Conservation (phyloP, 2,888 invertebrate genomes). For the Odontocerum albicorne region DNA sequence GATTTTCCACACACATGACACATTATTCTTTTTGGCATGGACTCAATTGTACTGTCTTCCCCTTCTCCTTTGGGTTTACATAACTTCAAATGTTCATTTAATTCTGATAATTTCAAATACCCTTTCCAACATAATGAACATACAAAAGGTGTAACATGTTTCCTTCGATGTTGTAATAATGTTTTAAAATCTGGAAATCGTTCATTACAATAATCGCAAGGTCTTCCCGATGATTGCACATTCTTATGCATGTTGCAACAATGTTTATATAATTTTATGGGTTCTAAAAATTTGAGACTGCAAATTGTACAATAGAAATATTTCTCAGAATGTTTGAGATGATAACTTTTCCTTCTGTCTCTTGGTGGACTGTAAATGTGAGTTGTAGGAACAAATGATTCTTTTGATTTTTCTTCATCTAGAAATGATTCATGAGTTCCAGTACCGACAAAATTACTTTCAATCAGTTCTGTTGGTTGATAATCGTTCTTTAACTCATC, state of each 20-base stretch:
- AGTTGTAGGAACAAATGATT: constrained; percentile 2
- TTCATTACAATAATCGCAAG: constrained; percentile 53
- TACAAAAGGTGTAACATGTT: constrained; percentile 50
- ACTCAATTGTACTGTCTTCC: constrained; percentile 4
- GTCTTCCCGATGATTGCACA: constrained; percentile 42
- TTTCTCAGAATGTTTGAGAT: constrained; percentile 6
- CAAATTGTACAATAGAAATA: constrained; percentile 27
- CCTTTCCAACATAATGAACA: constrained; percentile 56
- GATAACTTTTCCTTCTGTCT: not conserved
- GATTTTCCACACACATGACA: constrained; percentile 57
- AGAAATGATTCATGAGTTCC: constrained; percentile 36
- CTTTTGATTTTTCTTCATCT: constrained; percentile 35
- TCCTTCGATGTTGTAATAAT: constrained; percentile 49
- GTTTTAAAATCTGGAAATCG: constrained; percentile 53
- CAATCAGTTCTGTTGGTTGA: constrained; percentile 37
- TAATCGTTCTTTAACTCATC: constrained; percentile 38
- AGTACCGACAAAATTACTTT: constrained; percentile 7
- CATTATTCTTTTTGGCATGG: constrained; percentile 2
- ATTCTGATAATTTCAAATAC: constrained; percentile 44
- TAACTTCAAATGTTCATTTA: constrained; percentile 42
- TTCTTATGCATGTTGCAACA: constrained; percentile 47
- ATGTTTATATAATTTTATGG: constrained; percentile 45
- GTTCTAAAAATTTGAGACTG: constrained; percentile 14
- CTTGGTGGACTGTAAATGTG: not conserved
- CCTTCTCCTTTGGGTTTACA: constrained; percentile 39